Base-by-base conservation (phyloP, 1,140 invertebrate species). In the Neodiprion fabricii region DNA sequence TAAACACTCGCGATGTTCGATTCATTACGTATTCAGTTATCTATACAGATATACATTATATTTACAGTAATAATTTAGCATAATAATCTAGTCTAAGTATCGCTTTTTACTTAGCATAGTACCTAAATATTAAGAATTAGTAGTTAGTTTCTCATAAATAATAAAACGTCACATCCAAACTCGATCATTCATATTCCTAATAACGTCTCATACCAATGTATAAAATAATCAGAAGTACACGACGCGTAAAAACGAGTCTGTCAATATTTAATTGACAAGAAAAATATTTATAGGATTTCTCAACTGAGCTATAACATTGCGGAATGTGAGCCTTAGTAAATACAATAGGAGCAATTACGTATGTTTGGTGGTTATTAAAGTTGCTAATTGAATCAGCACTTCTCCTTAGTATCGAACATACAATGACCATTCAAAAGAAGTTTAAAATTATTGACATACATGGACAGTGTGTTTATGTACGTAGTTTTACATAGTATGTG, bases 11-110 rank as follows among this genome's bases (percentile, higher is more conserved):
- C 53, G n/a, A 17, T 8, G 53, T 61, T 61, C 3, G 53, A 61
- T 61, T 61, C 53, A 61, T 17, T 17, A 9, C 11, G 53, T 17
- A 61, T 7, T 61, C 53, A 61, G 53, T 61, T 61, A 17, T 61
- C n/a, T 67, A 73, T 12, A 48, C 49, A 17, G 12, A 61, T 72
- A 14, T 65, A 65, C 53, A 73, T 14, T 12, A 65, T 75, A 75
- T 75, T 75, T 75, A 75, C 74, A 75, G 74, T 47, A 75, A 75
- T 75, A 75, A 75, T 65, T 75, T 75, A 75, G 71, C 67, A 48
- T 61, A 61, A 5, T 17, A 61, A 61, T 61, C 4, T 61, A 61
- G 8, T 14, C 53, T 17, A 9, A 9, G 11, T 61, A 61, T 5
- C 53, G 53, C 53, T 61, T 17, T 5, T 4, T 61, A 1, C 53